phyloP scores from a whole-genome alignment of 2,113 vertebrate species.

The Neopipo cinnamomea region DNA sequence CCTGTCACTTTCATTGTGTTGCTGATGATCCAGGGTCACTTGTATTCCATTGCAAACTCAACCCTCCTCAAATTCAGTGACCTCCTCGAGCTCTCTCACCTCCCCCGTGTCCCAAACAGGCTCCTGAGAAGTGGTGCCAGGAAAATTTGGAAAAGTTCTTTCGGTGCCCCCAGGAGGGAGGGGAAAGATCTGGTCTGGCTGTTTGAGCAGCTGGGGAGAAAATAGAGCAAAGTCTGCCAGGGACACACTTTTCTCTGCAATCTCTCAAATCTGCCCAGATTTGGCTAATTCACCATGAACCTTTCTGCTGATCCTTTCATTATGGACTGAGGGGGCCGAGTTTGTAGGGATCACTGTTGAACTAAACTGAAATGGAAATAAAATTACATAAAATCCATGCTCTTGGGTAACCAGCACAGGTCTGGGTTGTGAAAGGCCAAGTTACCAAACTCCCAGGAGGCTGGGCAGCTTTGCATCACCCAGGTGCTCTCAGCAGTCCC shows the following conservation, averaged over 20 bases:
- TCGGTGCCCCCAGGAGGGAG: not conserved
- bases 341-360: not conserved
- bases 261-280: not conserved
- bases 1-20: not conserved
- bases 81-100: not conserved
- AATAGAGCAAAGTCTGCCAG: not conserved
- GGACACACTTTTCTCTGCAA: fast-evolving
- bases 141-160: not conserved
- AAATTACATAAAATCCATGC: not conserved
- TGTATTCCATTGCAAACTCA: not conserved
- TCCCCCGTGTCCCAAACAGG: fast-evolving
- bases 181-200: not conserved
- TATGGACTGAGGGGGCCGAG: not conserved
- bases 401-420: not conserved
- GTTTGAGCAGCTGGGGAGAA: not conserved
- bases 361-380: not conserved
- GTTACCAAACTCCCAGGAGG: not conserved
- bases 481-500: fast-evolving
- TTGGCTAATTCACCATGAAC: not conserved
- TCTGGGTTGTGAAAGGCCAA: not conserved
- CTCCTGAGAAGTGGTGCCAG: not conserved
- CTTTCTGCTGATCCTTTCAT: not conserved
- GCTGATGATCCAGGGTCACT: fast-evolving
- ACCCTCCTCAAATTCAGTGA: fast-evolving
- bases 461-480: not conserved